A percentile compares a stretch with the other conserved stretches of the same genome.
Evolutionary conservation across 2,888 invertebrate genomes (phyloP).

Genomic region (Lochmaea capreae): DNA sequence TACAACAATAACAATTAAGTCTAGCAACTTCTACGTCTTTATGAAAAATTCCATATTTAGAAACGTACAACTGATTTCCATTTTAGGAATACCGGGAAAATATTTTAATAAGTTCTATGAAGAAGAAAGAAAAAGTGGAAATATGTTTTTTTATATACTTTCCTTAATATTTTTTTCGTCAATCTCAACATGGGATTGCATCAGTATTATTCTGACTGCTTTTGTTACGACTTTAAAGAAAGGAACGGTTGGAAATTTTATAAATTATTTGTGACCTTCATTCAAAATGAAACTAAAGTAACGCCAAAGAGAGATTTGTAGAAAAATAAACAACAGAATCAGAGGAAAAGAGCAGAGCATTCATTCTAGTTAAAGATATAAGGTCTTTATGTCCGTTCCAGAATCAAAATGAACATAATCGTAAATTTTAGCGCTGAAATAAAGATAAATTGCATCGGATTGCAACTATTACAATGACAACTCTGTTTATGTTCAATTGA

Average conservation of each 20-base stretch:
- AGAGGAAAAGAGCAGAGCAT: slow-evolving; percentile 1
- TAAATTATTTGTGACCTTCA: slow-evolving; percentile 5
- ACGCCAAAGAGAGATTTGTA: not conserved
- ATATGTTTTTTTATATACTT: no score
- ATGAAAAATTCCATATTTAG: no score
- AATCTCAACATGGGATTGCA: no score
- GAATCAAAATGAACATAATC: slow-evolving; percentile 40
- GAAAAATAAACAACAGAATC: not conserved
- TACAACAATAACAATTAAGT: no score
- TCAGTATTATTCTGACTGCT: no score
- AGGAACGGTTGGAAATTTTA: not conserved
- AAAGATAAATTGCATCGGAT: slow-evolving; percentile 31
- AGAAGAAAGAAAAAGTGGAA: no score
- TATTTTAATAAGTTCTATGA: no score
- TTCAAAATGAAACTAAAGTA: not conserved
- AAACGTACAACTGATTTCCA: no score
- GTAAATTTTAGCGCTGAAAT: slow-evolving; percentile 42
- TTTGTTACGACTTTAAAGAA: no score
- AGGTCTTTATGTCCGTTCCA: slow-evolving; percentile 31
- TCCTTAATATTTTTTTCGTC: no score
- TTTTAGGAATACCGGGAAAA: no score
- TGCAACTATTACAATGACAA: slow-evolving; percentile 24
- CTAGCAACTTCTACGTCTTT: no score
- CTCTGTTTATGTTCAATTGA: slow-evolving; percentile 23
- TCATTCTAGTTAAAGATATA: slow-evolving; percentile 31